Percentiles rank a stretch among this genome's conserved stretches.
Conservation (phyloP, 2,797 vertebrate species). For the Morus bassanus region DNA sequence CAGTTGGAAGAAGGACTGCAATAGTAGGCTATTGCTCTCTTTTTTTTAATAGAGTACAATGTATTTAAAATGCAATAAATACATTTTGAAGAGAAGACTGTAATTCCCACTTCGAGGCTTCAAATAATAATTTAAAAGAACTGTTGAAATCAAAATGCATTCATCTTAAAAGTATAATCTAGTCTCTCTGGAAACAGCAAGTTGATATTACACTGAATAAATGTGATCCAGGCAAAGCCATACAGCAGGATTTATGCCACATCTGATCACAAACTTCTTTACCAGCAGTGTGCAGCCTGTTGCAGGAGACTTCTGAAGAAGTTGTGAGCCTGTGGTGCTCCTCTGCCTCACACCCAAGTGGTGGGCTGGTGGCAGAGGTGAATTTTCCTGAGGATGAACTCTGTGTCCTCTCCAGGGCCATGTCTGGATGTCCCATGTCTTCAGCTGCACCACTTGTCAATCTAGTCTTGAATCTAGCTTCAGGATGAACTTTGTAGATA, state of each 20-base stretch:
- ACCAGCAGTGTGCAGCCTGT: not conserved
- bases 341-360: not conserved
- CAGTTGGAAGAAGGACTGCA: not conserved
- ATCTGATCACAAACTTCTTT: not conserved
- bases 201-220: not conserved
- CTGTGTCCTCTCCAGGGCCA: rapidly evolving
- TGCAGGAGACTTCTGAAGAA: not conserved
- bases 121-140: not conserved
- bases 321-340: not conserved
- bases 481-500: not conserved
- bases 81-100: not conserved
- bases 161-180: not conserved
- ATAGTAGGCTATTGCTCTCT: not conserved
- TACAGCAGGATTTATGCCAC: not conserved
- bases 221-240: not conserved
- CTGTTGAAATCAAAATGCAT: not conserved
- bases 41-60: not conserved
- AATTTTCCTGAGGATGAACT: not conserved
- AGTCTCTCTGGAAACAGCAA: not conserved
- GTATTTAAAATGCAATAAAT: not conserved
- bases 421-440: not conserved
- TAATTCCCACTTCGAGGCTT: not conserved
- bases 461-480: not conserved
- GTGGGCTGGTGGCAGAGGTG: not conserved
- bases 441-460: not conserved